Evolutionary conservation across 2,797 vertebrate species (phyloP).

Genomic region (Silurus aristotelis): DNA sequence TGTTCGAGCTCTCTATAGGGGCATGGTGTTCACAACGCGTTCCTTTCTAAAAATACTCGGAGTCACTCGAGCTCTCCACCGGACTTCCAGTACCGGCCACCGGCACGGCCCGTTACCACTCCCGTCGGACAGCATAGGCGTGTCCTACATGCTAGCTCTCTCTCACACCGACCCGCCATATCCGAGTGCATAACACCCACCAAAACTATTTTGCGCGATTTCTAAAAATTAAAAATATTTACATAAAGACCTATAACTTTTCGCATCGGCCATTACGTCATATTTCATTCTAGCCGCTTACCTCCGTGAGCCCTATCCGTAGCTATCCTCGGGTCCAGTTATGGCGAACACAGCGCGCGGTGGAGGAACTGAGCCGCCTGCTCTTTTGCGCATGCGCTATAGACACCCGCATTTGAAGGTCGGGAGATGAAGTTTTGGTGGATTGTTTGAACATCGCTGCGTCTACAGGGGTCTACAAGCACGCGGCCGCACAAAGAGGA

Average conservation of each 20-base stretch:
- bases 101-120: slow-evolving; percentile 60
- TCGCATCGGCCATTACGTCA: not conserved
- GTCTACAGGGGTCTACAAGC: no score
- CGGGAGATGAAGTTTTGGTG: slow-evolving; percentile 58
- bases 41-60: slow-evolving; percentile 62
- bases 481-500: no score
- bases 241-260: no score
- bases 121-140: slow-evolving; percentile 69
- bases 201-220: no score
- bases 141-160: slow-evolving; percentile 63
- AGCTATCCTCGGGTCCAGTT: slow-evolving; percentile 68
- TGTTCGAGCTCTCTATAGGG: not conserved
- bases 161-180: slow-evolving; percentile 20
- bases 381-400: slow-evolving; percentile 61
- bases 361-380: slow-evolving; percentile 57
- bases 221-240: not conserved
- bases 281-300: slow-evolving; percentile 64
- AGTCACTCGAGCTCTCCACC: slow-evolving; percentile 45
- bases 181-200: not conserved
- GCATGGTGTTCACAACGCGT: slow-evolving; percentile 41
- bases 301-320: slow-evolving; percentile 70
- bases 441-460: not conserved
- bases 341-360: slow-evolving; percentile 66
- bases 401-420: slow-evolving; percentile 47
- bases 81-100: slow-evolving; percentile 16